phyloP scores from a whole-genome alignment of 2,797 vertebrate genomes.

The Coreius guichenoti region DNA sequence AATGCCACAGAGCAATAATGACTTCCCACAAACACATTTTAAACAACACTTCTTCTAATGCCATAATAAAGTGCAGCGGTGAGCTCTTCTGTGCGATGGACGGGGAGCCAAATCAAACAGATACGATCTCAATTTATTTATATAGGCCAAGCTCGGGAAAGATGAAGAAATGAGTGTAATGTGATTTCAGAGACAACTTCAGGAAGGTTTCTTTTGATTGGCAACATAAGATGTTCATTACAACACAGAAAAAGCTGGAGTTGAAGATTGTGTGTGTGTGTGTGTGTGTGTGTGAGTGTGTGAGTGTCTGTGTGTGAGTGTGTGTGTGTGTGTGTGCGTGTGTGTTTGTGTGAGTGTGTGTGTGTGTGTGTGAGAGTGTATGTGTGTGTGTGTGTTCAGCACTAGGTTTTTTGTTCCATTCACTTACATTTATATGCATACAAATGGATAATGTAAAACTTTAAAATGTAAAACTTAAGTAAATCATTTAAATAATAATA shows the following conservation, averaged over 20 bases:
- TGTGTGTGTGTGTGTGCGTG: too few species aligned
- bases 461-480: too few species aligned
- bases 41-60: slow-evolving; percentile 74
- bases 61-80: slow-evolving; percentile 71
- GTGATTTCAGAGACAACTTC: neutral
- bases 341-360: too few species aligned
- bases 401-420: neutral
- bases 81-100: slow-evolving; percentile 71
- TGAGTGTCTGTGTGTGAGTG: too few species aligned
- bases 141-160: slow-evolving; percentile 12
- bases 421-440: neutral
- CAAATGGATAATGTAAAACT: neutral
- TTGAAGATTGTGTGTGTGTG: neutral
- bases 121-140: slow-evolving; percentile 68
- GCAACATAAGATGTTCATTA: neutral
- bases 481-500: too few species aligned
- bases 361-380: too few species aligned
- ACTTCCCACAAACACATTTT: slow-evolving; percentile 78
- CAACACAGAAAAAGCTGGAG: neutral
- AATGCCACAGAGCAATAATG: slow-evolving; percentile 77
- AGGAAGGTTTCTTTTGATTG: neutral
- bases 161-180: neutral
- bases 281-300: too few species aligned
- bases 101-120: slow-evolving; percentile 72
- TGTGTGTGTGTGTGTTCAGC: neutral